These are phyloP conservation scores for Ceuthmochares aereus DNA, from an alignment of 2,113 vertebrate species.

Conservation along the genomic window DNA sequence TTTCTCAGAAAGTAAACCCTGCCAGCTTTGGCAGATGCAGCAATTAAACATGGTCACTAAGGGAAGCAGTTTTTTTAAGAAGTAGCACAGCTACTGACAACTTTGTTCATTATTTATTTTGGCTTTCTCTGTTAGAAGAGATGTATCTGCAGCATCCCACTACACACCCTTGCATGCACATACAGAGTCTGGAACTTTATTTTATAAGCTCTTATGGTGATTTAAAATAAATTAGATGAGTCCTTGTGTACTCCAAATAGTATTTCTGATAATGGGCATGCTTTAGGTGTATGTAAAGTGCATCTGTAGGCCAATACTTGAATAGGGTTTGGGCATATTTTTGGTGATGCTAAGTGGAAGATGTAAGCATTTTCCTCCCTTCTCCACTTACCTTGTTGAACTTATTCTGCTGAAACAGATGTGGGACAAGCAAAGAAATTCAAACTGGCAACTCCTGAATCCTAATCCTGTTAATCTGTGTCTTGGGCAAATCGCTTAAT, in stretches of 20 bases:
- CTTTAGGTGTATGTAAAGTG: not conserved
- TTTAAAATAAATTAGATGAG: not conserved
- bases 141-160: not conserved
- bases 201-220: not conserved
- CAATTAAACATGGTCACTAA: not conserved
- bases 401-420: not conserved
- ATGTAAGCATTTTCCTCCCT: not conserved
- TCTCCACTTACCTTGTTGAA: not conserved
- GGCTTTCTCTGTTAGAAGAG: not conserved
- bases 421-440: not conserved
- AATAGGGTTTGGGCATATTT: not conserved
- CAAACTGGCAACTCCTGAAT: not conserved
- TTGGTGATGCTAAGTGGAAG: not conserved
- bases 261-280: not conserved
- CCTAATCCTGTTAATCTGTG: not conserved
- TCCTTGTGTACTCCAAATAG: not conserved
- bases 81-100: not conserved
- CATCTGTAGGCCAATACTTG: not conserved
- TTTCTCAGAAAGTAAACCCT: not conserved
- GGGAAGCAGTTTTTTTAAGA: not conserved
- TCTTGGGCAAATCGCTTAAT: slow-evolving; percentile 41
- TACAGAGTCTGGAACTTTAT: not conserved
- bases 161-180: not conserved
- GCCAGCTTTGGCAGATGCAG: not conserved
- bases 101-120: not conserved